Evolutionary conservation across 2,113 vertebrate species (phyloP).

Genomic region (Baryphthengus martii): DNA sequence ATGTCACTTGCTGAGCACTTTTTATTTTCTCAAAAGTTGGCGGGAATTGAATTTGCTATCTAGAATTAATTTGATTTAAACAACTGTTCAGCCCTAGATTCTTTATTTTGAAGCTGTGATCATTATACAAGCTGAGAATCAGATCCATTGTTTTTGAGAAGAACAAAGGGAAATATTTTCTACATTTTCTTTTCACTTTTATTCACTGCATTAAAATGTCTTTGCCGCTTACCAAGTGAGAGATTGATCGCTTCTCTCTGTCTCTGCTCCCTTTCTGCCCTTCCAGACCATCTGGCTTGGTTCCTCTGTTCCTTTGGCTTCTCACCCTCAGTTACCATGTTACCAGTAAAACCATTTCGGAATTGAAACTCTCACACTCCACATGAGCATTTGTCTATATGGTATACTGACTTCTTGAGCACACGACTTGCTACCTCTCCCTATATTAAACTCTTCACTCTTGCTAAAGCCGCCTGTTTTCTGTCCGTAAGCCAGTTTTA

Average conservation of each 20-base stretch:
- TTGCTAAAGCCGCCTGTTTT: slow-evolving; percentile 25
- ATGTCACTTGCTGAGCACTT: neutral
- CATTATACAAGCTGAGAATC: neutral
- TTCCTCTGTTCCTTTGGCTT: neutral
- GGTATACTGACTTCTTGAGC: neutral
- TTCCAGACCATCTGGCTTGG: neutral
- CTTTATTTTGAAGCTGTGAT: neutral
- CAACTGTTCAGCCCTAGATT: neutral
- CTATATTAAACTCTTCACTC: neutral
- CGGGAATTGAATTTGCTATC: neutral
- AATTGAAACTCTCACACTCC: neutral
- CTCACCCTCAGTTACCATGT: neutral
- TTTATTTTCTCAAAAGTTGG: neutral
- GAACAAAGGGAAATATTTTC: neutral
- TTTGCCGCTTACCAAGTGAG: neutral
- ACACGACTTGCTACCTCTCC: neutral
- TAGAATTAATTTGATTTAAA: neutral
- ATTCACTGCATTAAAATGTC: neutral
- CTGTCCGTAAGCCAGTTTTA: slow-evolving; percentile 29
- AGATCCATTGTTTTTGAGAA: neutral
- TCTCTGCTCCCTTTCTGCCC: neutral
- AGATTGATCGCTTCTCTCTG: neutral
- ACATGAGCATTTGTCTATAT: neutral
- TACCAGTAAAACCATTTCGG: neutral
- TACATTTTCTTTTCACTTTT: neutral